These are phyloP conservation scores for Drosophila helvetica DNA, from an alignment of 2,888 invertebrate genomes.

Conservation along the genomic window DNA sequence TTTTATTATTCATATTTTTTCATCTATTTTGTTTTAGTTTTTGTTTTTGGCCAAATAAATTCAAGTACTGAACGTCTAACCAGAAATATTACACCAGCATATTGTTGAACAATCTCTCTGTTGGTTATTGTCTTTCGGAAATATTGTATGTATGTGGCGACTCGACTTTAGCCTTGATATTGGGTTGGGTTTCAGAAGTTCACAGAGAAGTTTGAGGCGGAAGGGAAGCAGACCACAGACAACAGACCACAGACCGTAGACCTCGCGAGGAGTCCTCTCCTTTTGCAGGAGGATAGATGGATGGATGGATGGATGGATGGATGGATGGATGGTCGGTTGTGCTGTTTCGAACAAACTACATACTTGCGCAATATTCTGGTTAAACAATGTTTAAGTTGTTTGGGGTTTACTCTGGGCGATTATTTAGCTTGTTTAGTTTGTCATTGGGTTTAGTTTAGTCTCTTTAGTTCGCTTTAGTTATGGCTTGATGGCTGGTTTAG, in stretches of 20 bases:
- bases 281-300: constrained; percentile 5
- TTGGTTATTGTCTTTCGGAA: constrained; percentile 66
- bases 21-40: constrained; percentile 12
- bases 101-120: constrained; percentile 81
- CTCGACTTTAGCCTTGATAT: constrained; percentile 19
- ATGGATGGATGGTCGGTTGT: constrained; percentile 9
- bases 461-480: constrained; percentile 29
- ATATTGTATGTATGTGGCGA: constrained; percentile 36
- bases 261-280: constrained; percentile 14
- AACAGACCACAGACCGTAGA: constrained; percentile 12
- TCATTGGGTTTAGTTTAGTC: constrained; percentile 35
- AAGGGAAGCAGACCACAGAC: constrained; percentile 46
- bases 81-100: constrained; percentile 84
- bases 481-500: constrained; percentile 30
- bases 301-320: neutral
- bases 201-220: constrained; percentile 1
- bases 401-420: constrained; percentile 67
- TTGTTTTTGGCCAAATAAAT: constrained; percentile 80
- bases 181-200: neutral
- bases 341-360: constrained; percentile 81
- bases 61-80: constrained; percentile 83
- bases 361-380: constrained; percentile 83
- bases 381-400: constrained; percentile 75
- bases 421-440: constrained; percentile 60
- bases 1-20: constrained; percentile 15